These are phyloP conservation scores for Epicauta chinensis DNA, from an alignment of 1,140 invertebrate genomes.

Conservation along the genomic window DNA sequence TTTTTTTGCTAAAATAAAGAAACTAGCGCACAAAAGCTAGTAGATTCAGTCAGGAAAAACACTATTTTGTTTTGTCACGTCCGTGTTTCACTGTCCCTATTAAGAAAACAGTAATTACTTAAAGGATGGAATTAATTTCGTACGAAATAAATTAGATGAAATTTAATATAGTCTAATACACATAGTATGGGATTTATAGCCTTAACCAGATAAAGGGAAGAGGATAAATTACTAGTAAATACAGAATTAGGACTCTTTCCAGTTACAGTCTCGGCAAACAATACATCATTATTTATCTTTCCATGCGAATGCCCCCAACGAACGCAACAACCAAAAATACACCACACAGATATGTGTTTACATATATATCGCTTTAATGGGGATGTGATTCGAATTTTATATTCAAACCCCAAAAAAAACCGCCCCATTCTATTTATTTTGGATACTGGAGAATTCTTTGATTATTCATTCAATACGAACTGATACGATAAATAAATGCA, in stretches of 20 bases:
- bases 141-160: slow-evolving; percentile 13
- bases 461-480: no score
- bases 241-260: slow-evolving; percentile 10
- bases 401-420: no score
- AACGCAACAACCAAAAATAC: slow-evolving; percentile 26
- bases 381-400: slow-evolving; percentile 25
- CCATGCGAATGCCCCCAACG: slow-evolving; percentile 18
- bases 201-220: slow-evolving; percentile 10
- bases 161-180: slow-evolving; percentile 15
- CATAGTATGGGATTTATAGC: slow-evolving; percentile 7
- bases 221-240: no score
- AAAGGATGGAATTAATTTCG: slow-evolving; percentile 16
- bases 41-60: no score
- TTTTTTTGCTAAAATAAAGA: no score
- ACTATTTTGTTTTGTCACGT: no score
- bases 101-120: slow-evolving; percentile 6
- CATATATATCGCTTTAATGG: slow-evolving; percentile 18
- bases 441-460: no score
- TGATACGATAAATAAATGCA: no score
- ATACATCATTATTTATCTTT: slow-evolving; percentile 31
- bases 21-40: no score
- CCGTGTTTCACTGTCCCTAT: no score
- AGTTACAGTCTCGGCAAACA: slow-evolving; percentile 16
- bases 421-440: no score
- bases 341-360: no score